Evolutionary conservation across 2,797 vertebrate genomes (phyloP).

Genomic region (Balearica regulorum): DNA sequence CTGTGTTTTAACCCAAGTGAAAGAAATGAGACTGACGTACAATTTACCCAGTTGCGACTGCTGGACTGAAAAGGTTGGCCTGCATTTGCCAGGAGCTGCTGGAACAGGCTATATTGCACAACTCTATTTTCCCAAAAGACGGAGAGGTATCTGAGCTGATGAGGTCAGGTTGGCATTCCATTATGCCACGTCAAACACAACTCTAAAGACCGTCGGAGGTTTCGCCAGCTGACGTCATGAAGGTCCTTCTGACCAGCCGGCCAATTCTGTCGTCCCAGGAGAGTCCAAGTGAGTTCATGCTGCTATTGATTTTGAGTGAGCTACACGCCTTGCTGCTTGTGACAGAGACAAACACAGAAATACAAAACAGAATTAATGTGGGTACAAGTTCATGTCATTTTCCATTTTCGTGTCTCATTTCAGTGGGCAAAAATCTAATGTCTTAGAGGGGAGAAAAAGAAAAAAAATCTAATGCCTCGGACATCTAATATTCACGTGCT

Average conservation of each 20-base stretch:
- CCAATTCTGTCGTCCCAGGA: background rate
- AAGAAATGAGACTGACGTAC: background rate
- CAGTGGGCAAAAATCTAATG: background rate
- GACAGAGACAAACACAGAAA: conserved; percentile 5
- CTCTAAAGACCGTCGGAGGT: background rate
- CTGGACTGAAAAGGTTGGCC: background rate
- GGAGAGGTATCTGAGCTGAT: background rate
- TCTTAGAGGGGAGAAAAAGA: background rate
- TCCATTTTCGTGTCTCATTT: background rate
- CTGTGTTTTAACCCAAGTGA: background rate
- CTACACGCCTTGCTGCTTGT: background rate
- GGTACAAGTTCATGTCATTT: conserved; percentile 10
- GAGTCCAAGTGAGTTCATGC: background rate
- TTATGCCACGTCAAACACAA: background rate
- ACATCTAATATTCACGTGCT: background rate
- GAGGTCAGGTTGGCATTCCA: background rate
- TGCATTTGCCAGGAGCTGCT: background rate
- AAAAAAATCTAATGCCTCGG: fast-evolving
- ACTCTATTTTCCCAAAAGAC: background rate
- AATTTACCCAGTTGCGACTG: background rate
- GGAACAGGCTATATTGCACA: background rate
- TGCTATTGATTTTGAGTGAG: background rate
- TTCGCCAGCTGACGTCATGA: background rate
- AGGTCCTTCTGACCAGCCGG: conserved; percentile 9
- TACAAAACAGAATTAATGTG: background rate